phyloP scores from a whole-genome alignment of 2,113 vertebrate genomes.

The Pseudorasbora parva region DNA sequence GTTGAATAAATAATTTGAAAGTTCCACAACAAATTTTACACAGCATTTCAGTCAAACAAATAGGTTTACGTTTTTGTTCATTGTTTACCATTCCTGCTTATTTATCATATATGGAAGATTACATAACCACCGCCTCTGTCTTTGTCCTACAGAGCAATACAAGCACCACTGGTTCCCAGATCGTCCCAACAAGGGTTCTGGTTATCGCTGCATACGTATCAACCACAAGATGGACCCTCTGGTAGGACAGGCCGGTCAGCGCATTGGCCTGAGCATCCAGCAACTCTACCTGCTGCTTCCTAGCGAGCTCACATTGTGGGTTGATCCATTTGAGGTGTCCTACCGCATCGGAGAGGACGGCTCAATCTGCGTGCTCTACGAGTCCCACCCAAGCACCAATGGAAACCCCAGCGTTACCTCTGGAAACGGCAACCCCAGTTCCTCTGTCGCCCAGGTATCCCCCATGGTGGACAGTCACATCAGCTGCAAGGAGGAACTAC shows the following conservation, averaged over 20 bases:
- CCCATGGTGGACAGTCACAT: constrained; percentile 95
- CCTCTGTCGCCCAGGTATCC: constrained; percentile 76
- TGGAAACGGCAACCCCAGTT: constrained; percentile 68
- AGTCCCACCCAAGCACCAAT: constrained; percentile 84
- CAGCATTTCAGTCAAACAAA: background rate
- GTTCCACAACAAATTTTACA: background rate
- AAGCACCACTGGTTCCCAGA: constrained; percentile 99
- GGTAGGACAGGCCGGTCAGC: constrained; percentile 95
- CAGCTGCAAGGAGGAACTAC: constrained; percentile 99
- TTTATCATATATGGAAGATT: background rate
- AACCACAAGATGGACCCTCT: constrained; percentile 99
- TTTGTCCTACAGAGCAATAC: constrained; percentile 87
- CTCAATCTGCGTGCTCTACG: constrained; percentile 98
- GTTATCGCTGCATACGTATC: constrained; percentile 98
- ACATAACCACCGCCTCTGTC: background rate
- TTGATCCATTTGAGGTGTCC: constrained; percentile 98
- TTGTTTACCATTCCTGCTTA: background rate
- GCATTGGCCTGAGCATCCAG: constrained; percentile 96
- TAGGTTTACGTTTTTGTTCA: background rate
- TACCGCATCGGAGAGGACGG: constrained; percentile 98
- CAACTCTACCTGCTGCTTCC: constrained; percentile 98
- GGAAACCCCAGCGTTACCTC: constrained; percentile 58
- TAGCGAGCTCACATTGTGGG: constrained; percentile 98
- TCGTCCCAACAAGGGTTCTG: constrained; percentile 96
- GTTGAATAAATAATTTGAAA: background rate